Evolutionary conservation across 2,113 vertebrate species (phyloP).

Genomic region (Semnornis frantzii): DNA sequence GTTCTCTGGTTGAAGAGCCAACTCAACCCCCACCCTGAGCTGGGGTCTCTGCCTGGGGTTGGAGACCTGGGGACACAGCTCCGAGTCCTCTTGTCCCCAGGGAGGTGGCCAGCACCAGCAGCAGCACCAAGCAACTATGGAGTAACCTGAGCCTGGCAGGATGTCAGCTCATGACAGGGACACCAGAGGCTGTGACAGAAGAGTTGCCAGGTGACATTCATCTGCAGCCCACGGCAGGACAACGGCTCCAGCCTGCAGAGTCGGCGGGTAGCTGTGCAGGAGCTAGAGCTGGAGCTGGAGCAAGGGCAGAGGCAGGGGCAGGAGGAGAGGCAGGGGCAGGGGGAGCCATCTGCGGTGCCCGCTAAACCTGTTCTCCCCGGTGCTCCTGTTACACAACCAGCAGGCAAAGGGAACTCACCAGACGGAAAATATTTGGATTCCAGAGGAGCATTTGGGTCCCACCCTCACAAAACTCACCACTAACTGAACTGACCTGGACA

Average conservation of each 20-base stretch:
- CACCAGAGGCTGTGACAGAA: background rate
- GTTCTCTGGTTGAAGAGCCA: accelerated
- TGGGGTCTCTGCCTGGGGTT: background rate
- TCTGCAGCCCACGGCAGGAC: background rate
- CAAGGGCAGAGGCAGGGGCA: too few species aligned
- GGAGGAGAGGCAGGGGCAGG: background rate
- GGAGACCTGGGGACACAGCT: accelerated
- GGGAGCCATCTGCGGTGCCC: background rate
- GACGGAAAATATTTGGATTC: background rate
- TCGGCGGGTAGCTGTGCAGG: background rate
- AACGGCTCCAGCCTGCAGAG: accelerated
- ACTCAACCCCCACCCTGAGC: background rate
- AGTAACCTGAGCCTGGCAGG: background rate
- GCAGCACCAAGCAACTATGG: accelerated
- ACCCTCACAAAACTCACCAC: background rate
- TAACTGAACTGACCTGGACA: accelerated
- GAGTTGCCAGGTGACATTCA: background rate
- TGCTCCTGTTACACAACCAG: background rate
- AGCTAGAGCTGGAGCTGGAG: background rate
- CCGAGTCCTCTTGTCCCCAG: background rate
- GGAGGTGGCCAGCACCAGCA: too few species aligned
- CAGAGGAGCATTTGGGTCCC: background rate
- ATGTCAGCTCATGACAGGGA: background rate
- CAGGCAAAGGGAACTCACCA: background rate
- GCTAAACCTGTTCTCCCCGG: background rate